phyloP scores from a whole-genome alignment of 2,888 invertebrate genomes.

The Acheta domesticus region DNA sequence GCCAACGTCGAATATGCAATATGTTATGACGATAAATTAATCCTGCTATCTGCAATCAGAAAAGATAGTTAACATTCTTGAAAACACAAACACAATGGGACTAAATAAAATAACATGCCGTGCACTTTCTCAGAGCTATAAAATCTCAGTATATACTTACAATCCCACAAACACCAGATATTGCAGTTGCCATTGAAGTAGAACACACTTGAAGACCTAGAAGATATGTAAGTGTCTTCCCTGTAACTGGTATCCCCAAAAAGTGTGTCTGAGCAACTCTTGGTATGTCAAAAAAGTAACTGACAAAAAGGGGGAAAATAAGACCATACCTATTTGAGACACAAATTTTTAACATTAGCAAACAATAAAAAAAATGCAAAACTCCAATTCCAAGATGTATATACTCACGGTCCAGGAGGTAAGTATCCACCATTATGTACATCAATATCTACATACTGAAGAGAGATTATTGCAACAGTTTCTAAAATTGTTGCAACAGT shows the following conservation, averaged over 20 bases:
- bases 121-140: background rate
- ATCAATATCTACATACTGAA: conserved; percentile 45
- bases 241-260: conserved; percentile 52
- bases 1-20: conserved; percentile 45
- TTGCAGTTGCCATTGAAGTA: conserved; percentile 46
- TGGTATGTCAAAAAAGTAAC: conserved; percentile 51
- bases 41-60: conserved; percentile 40
- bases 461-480: conserved; percentile 44
- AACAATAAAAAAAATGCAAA: background rate
- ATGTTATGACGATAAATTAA: conserved; percentile 47
- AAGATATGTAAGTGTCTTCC: conserved; percentile 54
- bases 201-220: conserved; percentile 51
- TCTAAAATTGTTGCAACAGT: conserved; percentile 48
- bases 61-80: background rate
- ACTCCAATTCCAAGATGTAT: background rate
- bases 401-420: conserved; percentile 52
- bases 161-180: conserved; percentile 48
- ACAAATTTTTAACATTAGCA: conserved; percentile 22
- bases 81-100: background rate
- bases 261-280: conserved; percentile 48
- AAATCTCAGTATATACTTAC: conserved; percentile 43
- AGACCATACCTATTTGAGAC: conserved; percentile 45
- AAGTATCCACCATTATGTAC: conserved; percentile 45
- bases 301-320: conserved; percentile 52
- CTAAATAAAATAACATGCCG: too few species aligned